Conservation (phyloP, 2,113 vertebrate genomes). For the Toxostoma redivivum region DNA sequence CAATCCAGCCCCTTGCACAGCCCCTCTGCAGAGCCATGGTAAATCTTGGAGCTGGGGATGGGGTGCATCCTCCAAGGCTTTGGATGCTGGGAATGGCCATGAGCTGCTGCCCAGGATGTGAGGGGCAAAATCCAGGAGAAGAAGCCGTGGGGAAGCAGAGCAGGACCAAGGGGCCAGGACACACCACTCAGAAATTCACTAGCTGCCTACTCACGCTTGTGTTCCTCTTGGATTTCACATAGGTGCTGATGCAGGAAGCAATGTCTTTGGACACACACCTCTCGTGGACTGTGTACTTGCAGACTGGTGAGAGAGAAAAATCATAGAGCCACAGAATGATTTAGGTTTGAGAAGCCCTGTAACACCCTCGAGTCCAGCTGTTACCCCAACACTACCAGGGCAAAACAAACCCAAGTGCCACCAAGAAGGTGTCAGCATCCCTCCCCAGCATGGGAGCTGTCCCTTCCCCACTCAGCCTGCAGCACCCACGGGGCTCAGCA, state of each 20-base stretch:
- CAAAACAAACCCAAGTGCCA: not conserved
- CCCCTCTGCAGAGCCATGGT: accelerated
- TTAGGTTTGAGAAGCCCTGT: not conserved
- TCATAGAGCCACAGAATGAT: not conserved
- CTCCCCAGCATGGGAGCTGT: not conserved
- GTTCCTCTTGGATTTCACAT: conserved; percentile 86
- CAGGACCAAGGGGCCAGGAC: not conserved
- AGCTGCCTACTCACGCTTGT: conserved; percentile 76
- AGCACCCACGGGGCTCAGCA: not conserved
- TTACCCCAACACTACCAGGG: not conserved
- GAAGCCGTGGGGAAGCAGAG: not conserved
- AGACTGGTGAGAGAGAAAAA: conserved; percentile 74
- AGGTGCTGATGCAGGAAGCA: conserved; percentile 90
- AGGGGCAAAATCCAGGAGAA: not conserved
- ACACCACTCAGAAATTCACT: accelerated
- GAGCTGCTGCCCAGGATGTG: not conserved
- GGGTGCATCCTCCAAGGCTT: not conserved
- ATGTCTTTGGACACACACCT: conserved; percentile 93
- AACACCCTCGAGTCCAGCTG: not conserved
- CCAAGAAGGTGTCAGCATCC: not conserved
- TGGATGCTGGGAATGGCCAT: not conserved
- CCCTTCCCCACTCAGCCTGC: not conserved
- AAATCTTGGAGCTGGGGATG: not conserved
- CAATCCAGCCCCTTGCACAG: not conserved
- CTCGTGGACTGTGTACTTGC: conserved; percentile 94